Base-by-base conservation (phyloP, 2,888 invertebrate species). In the Cerastis leucographa region DNA sequence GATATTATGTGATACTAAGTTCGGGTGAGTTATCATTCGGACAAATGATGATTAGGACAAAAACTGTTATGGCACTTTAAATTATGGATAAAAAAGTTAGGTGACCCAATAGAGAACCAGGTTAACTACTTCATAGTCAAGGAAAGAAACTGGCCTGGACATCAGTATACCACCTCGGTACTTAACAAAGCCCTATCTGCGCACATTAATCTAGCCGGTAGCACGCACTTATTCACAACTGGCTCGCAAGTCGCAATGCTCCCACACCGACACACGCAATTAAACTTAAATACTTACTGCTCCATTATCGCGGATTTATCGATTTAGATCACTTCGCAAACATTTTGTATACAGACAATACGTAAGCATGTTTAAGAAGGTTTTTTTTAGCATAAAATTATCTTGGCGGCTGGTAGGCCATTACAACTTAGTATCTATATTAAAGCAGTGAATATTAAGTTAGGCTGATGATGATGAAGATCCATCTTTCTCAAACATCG, bases 171-270 rank as follows among this genome's bases (percentile, higher is more conserved):
- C 71, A 75, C 68, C 19, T 14, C 61, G 49, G 65, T 71, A 56
- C 71, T 65, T 54, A 67, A 64, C 70, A 29, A 56, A 67, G 62
- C 68, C 42, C 78, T 86, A 86, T 86, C 83, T 64, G 66, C 6
- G 25, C 54, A 51, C 83, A 83, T 83, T 78, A 74, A 83, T 83
- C 83, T 73, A 35, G 54, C 12, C n/a, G n/a, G 71, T 14, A 49
- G 59, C 82, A 74, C 86, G 86, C 78, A 69, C 70, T 73, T 62
- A 54, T 22, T 29, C 7, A 64, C 17, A 8, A 51, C 51, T n/a
- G 49, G 35, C 61, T 25, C 77, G 19, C 64, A 51, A 9, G 5
- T 25, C 77, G 17, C 64, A 51, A 9, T 7, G 61, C 56, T 49
- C 61, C n/a, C 62, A 62, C 74, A n/a, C 14, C 29, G 46, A 42